Evolutionary conservation across 2,888 invertebrate genomes (phyloP).

Genomic region (Ochropleura plecta): DNA sequence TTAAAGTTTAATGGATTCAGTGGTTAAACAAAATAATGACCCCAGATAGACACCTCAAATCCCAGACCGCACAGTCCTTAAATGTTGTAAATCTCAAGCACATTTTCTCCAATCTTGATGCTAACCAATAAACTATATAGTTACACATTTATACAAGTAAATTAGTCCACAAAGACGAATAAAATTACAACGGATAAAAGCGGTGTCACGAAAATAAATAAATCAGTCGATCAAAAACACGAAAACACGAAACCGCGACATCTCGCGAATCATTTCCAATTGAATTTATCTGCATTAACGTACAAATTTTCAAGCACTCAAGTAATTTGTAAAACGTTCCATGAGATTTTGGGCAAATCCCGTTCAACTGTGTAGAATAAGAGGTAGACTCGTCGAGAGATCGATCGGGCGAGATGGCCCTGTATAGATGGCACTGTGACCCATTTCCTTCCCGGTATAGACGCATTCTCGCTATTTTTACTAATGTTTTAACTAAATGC

Average conservation of each 20-base stretch:
- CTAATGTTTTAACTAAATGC: constrained; percentile 55
- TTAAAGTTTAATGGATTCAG: constrained; percentile 24
- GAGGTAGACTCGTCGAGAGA: constrained; percentile 71
- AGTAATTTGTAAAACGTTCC: constrained; percentile 66
- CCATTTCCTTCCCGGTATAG: constrained; percentile 77
- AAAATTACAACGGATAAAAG: constrained; percentile 24
- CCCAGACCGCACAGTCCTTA: background rate
- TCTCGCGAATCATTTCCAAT: constrained; percentile 55
- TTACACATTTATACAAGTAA: constrained; percentile 16
- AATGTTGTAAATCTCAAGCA: constrained; percentile 13
- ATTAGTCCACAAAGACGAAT: constrained; percentile 28
- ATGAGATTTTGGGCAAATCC: constrained; percentile 62
- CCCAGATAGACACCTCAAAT: constrained; percentile 6
- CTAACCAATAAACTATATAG: constrained; percentile 15
- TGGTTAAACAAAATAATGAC: constrained; percentile 29
- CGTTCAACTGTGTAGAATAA: constrained; percentile 53
- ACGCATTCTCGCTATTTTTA: constrained; percentile 62
- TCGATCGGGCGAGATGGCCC: constrained; percentile 72
- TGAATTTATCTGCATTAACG: constrained; percentile 60
- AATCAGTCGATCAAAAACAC: constrained; percentile 52
- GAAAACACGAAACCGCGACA: constrained; percentile 49
- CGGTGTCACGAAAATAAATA: constrained; percentile 45
- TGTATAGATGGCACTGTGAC: constrained; percentile 82
- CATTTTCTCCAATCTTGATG: constrained; percentile 7
- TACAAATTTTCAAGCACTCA: constrained; percentile 63